Base-by-base conservation (phyloP, 2,113 vertebrate genomes). In the Amblyopsis rosae region DNA sequence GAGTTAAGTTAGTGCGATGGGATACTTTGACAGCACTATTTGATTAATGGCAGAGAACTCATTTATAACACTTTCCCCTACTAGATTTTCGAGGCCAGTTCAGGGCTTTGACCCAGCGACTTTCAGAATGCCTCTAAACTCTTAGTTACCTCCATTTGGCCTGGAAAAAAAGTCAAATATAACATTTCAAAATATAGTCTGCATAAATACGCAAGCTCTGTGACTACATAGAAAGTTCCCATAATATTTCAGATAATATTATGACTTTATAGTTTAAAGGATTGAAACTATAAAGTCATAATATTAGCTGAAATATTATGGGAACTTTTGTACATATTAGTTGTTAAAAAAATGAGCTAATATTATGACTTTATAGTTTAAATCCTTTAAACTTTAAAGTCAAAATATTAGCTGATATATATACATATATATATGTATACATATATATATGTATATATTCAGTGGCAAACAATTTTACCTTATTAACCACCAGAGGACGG, bases 401-500 rank as follows among this genome's bases (percentile, higher is more conserved):
- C 19, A 19, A 1, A 19, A 19, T 19, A 19, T 19, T n/a, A n/a
- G n/a, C n/a, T n/a, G n/a, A 19, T 19, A 19, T 19, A 19, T 19
- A 19, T 19, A 19, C 2, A 19, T 19, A 19, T 19, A 1, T 19
- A 19, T 19, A 1, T 19, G 19, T 19, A 19, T 19, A 19, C 2
- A 19, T 19, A 19, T 19, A 19, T 19, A 19, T 19, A 19, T 19
- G 0, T 19, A 19, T 19, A 19, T 19, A 2, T 19, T 19, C 2
- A 19, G 16, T 62, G 64, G 64, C 32, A 56, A 41, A 41, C n/a
- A 17, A 72, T 73, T 73, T 81, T 12, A 82, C 82, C 81, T 84
- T 83, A 84, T 77, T 75, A 84, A 78, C 59, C 71, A 79, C 72
- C 79, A 82, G 78, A 87, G 70, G 79, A 76, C 67, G 75, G 72